phyloP scores from a whole-genome alignment of 2,888 invertebrate genomes.

The Cecidostiba fungosa region DNA sequence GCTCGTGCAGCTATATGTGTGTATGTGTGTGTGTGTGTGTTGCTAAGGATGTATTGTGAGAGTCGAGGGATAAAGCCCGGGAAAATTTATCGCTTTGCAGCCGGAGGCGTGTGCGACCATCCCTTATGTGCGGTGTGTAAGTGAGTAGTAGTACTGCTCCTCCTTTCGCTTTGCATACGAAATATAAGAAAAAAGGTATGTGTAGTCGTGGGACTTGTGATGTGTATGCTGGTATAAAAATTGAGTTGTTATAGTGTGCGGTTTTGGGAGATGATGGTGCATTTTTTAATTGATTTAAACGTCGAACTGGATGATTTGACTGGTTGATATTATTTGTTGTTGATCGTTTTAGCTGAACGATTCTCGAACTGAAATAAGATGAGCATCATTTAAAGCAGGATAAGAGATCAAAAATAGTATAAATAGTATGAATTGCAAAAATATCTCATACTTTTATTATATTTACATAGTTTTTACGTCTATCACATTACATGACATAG shows the following conservation, averaged over 20 bases:
- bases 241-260: background rate
- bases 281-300: too few species aligned
- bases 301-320: too few species aligned
- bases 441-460: too few species aligned
- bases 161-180: conserved; percentile 20
- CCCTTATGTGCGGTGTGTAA: background rate
- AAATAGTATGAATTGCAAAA: too few species aligned
- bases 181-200: conserved; percentile 32
- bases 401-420: too few species aligned
- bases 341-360: too few species aligned
- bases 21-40: background rate
- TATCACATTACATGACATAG: too few species aligned
- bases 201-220: background rate
- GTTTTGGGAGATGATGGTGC: background rate
- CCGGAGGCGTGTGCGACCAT: conserved; percentile 65
- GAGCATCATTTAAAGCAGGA: too few species aligned
- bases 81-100: conserved; percentile 74
- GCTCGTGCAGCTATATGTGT: background rate
- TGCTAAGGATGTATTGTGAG: conserved; percentile 61
- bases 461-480: too few species aligned
- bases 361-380: too few species aligned
- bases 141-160: background rate
- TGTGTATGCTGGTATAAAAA: background rate
- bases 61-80: conserved; percentile 72
- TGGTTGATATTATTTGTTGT: too few species aligned